Evolutionary conservation across 37 sponge, comb jelly and placozoan genomes (phyloP), one percentile per base, ranked within the genome.

Genomic region (Halisarca cf. caerulea): DNA sequence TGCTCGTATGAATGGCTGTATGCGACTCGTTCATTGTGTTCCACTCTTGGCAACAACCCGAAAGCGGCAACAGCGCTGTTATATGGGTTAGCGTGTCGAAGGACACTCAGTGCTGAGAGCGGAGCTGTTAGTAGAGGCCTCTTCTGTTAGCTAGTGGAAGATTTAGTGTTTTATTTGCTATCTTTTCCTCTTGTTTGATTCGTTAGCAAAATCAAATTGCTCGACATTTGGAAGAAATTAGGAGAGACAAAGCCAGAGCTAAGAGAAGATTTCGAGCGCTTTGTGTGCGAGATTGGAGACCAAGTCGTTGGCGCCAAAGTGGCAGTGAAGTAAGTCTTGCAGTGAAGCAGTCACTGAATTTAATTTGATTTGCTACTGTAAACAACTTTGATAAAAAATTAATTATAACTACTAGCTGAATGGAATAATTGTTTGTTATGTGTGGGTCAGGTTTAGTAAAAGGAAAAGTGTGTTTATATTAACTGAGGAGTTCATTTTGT

Each of bases 251-350:
- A 85, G 51, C 92, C 92, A 23, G 92, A 91, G 27, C 59, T 91
- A 41, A 59, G 83, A 43, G 47, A 14, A 0, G 92, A 91, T 51
- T 91, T 91, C 88, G 92, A 91, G 40, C 88, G 85, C 1, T 88
- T 91, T 58, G 88, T 91, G 11, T 43, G 74, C 24, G 92, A 88
- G 20, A 73, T 91, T 2, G 85, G 85, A 7, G 57, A 61, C 8
- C 88, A 91, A 53, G 85, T 91, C 38, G 71, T 82, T 44, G 82
- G 78, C 37, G 92, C 88, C 8, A 88, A 91, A 81, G 59, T 79
- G 54, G 86, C 92, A 11, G 75, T 88, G 39, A 80, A 85, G 92
- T 91, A 60, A 87, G 86, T 79, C n/a, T 3, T 3, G 3, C 33
- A 21, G 34, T 27, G 9, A 66, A 9, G 11, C 68, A 27, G 9